Evolutionary conservation across 1,140 invertebrate species (phyloP), one percentile per base, ranked within the genome.

Genomic region (Heterodera schachtii): DNA sequence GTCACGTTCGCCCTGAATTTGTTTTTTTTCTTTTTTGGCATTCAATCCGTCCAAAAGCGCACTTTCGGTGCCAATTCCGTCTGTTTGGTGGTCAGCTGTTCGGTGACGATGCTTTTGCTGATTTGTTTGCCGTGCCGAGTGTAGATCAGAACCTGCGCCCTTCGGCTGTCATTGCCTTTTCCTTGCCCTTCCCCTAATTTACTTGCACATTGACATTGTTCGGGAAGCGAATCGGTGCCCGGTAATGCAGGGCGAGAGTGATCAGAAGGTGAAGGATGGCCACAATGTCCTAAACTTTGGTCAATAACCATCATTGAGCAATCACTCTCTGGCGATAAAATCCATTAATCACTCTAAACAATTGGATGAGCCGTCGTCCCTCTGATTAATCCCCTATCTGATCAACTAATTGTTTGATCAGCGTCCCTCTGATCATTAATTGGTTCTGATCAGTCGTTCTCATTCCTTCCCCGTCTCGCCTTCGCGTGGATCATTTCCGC

Each of bases 211-310:
- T 93, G 5, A 98, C 96, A 91, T 98, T 95, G 91, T 98, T 96
- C 1, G 97, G 96, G 67, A 99, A 92, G 82, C 96, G 93, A 52
- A 99, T 94, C 0, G 97, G 96, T 8, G 97, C 96, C 57, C 96
- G 92, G 90, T 96, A 99, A 90, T 97, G 94, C 46, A 96, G 92
- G 3, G 95, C 97, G 47, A 99, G 90, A 1, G 95, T 93, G 16
- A 99, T 96, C 69, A 99, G 89, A 41, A 99, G 91, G 90, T 99
- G 96, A 43, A 98, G 92, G 88, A 99, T 98, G 0, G 96, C 93
- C 3, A 98, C 95, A 78, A 98, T 92, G 90, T 97, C 98, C 91
- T 98, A 95, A 52, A 52, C 21, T 31, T 31, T 66, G 13, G 95
- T 91, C 98, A 96, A 57, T 98, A 93, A 83, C 94, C 91, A 31